phyloP scores from a whole-genome alignment of 2,888 invertebrate species.

The Furcula furcula region DNA sequence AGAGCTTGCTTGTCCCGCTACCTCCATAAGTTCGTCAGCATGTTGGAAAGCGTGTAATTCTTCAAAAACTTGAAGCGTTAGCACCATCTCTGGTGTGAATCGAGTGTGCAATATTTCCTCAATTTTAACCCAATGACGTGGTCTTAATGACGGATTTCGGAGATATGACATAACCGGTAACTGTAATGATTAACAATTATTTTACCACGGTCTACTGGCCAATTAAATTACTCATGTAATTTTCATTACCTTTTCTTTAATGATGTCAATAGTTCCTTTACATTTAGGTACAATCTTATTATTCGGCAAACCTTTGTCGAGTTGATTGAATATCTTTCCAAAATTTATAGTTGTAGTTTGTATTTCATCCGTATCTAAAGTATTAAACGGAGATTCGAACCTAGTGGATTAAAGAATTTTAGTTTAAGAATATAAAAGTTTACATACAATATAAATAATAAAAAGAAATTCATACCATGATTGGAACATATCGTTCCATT shows the following conservation, averaged over 20 bases:
- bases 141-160: conserved; percentile 89
- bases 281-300: conserved; percentile 90
- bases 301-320: conserved; percentile 91
- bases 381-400: conserved; percentile 80
- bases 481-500: conserved; percentile 86
- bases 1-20: conserved; percentile 93
- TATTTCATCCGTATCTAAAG: conserved; percentile 88
- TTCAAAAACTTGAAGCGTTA: conserved; percentile 86
- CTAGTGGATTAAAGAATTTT: conserved; percentile 36
- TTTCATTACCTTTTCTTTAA: conserved; percentile 87
- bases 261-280: conserved; percentile 88
- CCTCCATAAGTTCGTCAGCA: conserved; percentile 89
- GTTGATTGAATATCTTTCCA: conserved; percentile 87
- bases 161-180: conserved; percentile 90
- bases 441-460: too few relatives aligned
- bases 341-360: conserved; percentile 83
- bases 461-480: conserved; percentile 79
- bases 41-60: conserved; percentile 88
- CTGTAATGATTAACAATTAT: conserved; percentile 45
- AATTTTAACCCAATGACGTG: conserved; percentile 92
- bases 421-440: background rate
- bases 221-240: background rate
- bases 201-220: background rate
- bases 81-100: conserved; percentile 84
- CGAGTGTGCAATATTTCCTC: conserved; percentile 88